phyloP scores from a whole-genome alignment of 2,797 vertebrate genomes.

The Semotilus atromaculatus region DNA sequence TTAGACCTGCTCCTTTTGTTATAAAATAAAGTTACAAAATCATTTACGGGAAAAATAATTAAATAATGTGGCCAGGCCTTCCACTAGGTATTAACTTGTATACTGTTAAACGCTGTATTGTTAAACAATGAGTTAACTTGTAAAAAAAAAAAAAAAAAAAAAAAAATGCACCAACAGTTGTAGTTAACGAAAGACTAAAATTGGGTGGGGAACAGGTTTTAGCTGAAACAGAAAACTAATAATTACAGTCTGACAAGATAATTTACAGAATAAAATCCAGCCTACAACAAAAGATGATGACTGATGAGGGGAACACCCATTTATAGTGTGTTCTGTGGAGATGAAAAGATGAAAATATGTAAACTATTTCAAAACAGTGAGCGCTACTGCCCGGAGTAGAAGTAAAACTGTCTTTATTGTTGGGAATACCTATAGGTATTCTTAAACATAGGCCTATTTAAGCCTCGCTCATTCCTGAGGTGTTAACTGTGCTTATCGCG shows the following conservation, averaged over 20 bases:
- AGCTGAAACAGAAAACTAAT: slow-evolving; percentile 66
- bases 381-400: neutral
- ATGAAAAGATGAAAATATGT: slow-evolving; percentile 25
- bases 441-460: neutral
- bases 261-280: slow-evolving; percentile 60
- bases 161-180: slow-evolving; percentile 14
- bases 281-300: slow-evolving; percentile 57
- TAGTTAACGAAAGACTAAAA: slow-evolving; percentile 58
- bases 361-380: slow-evolving; percentile 6
- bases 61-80: no score
- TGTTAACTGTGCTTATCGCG: slow-evolving; percentile 42
- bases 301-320: slow-evolving; percentile 61
- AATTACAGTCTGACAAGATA: slow-evolving; percentile 67
- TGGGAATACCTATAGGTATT: slow-evolving; percentile 2
- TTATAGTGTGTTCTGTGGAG: slow-evolving; percentile 35
- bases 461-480: slow-evolving; percentile 65
- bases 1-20: no score
- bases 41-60: no score
- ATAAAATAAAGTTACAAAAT: no score
- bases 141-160: slow-evolving; percentile 4
- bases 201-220: slow-evolving; percentile 57
- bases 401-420: neutral
- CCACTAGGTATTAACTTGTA: neutral
- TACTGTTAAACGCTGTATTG: slow-evolving; percentile 54
- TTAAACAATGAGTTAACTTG: slow-evolving; percentile 35